Base-by-base conservation (phyloP, 2,888 invertebrate genomes). In the Apoda limacodes region DNA sequence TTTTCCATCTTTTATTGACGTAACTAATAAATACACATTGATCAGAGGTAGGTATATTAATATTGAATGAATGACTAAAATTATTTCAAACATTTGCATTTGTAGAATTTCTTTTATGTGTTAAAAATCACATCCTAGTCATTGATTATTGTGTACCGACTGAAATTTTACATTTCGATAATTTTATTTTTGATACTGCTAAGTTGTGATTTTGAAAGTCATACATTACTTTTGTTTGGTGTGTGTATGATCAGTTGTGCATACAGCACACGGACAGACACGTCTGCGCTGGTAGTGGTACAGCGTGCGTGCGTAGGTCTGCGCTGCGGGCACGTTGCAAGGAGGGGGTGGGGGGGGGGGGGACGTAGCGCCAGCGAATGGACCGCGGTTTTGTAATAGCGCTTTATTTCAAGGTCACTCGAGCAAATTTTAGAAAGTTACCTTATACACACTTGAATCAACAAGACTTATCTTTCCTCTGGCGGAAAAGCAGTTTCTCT, bases 381-480 rank as follows among this genome's bases (percentile, higher is more conserved):
- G 70, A 55, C 58, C 67, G 72, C 74, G 65, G 71, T 81, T 75
- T 80, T 76, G 80, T 80, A 82, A 81, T 59, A 78, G 62, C 68
- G 66, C 69, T 78, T 72, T 72, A 71, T 76, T 78, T 81, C 81
- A 81, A 81, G 81, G 82, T 81, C 80, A 80, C 60, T 58, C 60
- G 63, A 72, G 67, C 67, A 74, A 72, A 75, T 76, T 80, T 81
- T 81, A 80, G 81, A 82, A 81, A 82, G 81, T 80, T 69, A 74
- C 70, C 71, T 69, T 65, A 70, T 45, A 49, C 50, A 48, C 41
- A 49, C 55, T 62, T 52, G 49, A 59, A 55, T 59, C n/a, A n/a
- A n/a, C n/a, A n/a, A n/a, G n/a, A n/a, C n/a, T n/a, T n/a, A n/a
- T n/a, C n/a, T n/a, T n/a, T n/a, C n/a, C n/a, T n/a, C n/a, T n/a